A percentile compares a stretch with the other conserved stretches of the same genome.
These are phyloP conservation scores for Leptopilina syphax DNA, from an alignment of 2,888 invertebrate species.

Conservation along the genomic window DNA sequence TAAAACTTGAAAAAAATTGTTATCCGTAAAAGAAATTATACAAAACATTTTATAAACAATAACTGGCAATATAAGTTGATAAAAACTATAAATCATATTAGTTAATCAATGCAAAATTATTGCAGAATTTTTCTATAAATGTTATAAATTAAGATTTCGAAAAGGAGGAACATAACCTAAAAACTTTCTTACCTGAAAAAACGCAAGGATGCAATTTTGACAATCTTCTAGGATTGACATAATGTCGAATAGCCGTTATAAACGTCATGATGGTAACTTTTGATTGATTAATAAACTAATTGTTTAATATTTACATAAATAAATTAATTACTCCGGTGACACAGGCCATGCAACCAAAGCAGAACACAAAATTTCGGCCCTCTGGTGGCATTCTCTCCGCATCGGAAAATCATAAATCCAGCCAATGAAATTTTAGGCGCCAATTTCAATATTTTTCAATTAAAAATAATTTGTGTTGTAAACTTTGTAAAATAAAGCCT, in stretches of 20 bases:
- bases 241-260: constrained; percentile 19
- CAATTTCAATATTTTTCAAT: too few species aligned
- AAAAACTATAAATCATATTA: neutral
- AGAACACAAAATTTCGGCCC: neutral
- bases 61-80: too few species aligned
- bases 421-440: too few species aligned
- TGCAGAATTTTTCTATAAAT: too few species aligned
- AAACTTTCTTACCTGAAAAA: constrained; percentile 9
- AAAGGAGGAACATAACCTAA: neutral
- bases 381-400: too few species aligned
- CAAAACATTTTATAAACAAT: too few species aligned
- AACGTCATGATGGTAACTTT: constrained; percentile 21
- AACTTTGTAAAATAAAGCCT: too few species aligned
- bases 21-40: too few species aligned
- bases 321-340: neutral
- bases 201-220: constrained; percentile 29
- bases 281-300: neutral
- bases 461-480: too few species aligned
- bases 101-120: neutral
- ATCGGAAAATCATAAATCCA: too few species aligned
- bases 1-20: too few species aligned
- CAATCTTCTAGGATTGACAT: constrained; percentile 11
- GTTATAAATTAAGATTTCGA: too few species aligned
- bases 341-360: neutral
- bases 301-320: neutral